Conservation (phyloP, 2,888 invertebrate species). For the Chouioia cunea region DNA sequence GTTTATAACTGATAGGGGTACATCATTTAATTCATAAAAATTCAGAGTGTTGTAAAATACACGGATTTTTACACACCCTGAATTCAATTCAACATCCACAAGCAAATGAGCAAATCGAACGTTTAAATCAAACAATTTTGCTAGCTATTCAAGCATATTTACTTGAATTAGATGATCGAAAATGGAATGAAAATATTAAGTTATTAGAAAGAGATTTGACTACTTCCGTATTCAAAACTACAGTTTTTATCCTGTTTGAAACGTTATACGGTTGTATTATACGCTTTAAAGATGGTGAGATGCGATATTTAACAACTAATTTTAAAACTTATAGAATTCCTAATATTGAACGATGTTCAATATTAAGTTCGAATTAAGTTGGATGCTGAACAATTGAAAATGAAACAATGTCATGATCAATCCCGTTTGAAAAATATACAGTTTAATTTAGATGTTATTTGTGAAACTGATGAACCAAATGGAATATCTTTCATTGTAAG, state of each 20-base stretch:
- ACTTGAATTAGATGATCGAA: slow-evolving; percentile 14
- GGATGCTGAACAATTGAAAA: slow-evolving; percentile 29
- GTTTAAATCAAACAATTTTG: slow-evolving; percentile 45
- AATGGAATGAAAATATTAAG: slow-evolving; percentile 38
- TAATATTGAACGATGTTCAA: neutral
- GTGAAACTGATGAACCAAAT: too few relatives aligned
- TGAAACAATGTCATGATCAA: slow-evolving; percentile 38
- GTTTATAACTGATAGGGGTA: slow-evolving; percentile 48
- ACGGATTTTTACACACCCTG: slow-evolving; percentile 45
- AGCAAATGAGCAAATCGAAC: slow-evolving; percentile 49
- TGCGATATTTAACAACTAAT: slow-evolving; percentile 4
- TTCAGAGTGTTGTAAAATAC: slow-evolving; percentile 43
- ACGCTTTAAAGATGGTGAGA: slow-evolving; percentile 34
- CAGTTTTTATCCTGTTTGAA: slow-evolving; percentile 44
- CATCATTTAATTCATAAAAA: slow-evolving; percentile 44
- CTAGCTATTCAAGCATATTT: slow-evolving; percentile 31
- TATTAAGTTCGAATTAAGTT: slow-evolving; percentile 13
- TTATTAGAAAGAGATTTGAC: slow-evolving; percentile 46
- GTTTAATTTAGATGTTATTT: slow-evolving; percentile 34
- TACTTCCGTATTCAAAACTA: slow-evolving; percentile 36
- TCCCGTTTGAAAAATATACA: slow-evolving; percentile 29
- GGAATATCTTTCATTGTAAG: too few relatives aligned
- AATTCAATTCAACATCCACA: slow-evolving; percentile 50
- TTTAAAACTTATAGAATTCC: slow-evolving; percentile 34
- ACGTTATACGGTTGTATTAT: slow-evolving; percentile 44